A percentile compares a stretch with the other conserved stretches of the same genome.
phyloP scores from a whole-genome alignment of 2,113 vertebrate genomes.

The Spea bombifrons region DNA sequence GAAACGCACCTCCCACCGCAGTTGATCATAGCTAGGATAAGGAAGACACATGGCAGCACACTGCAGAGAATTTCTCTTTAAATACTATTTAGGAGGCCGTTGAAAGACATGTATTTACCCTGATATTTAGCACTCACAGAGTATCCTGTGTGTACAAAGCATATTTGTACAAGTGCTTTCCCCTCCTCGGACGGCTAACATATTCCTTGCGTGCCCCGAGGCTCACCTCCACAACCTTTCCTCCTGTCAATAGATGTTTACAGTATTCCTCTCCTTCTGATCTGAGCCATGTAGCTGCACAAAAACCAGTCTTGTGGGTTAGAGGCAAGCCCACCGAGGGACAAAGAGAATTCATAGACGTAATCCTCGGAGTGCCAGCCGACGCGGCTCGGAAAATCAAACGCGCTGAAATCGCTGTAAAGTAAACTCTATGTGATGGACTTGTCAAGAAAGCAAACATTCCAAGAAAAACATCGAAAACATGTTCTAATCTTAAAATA shows the following conservation, averaged over 20 bases:
- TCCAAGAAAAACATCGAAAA: background rate
- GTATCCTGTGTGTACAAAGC: constrained; percentile 25
- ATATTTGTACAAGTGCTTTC: constrained; percentile 36
- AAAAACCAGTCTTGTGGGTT: background rate
- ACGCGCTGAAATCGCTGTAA: background rate
- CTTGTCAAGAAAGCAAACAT: background rate
- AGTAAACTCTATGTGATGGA: background rate
- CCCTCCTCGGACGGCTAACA: constrained; percentile 12
- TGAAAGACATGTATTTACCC: constrained; percentile 37
- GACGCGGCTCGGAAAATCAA: background rate
- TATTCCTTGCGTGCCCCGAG: constrained; percentile 14
- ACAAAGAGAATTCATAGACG: background rate
- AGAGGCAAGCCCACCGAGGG: constrained; percentile 4
- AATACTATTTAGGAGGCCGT: background rate
- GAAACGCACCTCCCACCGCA: constrained; percentile 1
- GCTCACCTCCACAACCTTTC: constrained; percentile 19
- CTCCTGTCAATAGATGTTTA: constrained; percentile 14
- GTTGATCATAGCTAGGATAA: constrained; percentile 5
- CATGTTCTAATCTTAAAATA: background rate
- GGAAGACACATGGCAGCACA: constrained; percentile 13
- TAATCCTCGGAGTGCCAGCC: background rate
- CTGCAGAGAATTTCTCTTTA: constrained; percentile 4
- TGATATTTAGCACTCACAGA: constrained; percentile 5
- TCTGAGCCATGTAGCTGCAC: constrained; percentile 1
- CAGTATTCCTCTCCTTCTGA: constrained; percentile 14